phyloP scores from a whole-genome alignment of 2,797 vertebrate species.

The Ambastaia sidthimunki region DNA sequence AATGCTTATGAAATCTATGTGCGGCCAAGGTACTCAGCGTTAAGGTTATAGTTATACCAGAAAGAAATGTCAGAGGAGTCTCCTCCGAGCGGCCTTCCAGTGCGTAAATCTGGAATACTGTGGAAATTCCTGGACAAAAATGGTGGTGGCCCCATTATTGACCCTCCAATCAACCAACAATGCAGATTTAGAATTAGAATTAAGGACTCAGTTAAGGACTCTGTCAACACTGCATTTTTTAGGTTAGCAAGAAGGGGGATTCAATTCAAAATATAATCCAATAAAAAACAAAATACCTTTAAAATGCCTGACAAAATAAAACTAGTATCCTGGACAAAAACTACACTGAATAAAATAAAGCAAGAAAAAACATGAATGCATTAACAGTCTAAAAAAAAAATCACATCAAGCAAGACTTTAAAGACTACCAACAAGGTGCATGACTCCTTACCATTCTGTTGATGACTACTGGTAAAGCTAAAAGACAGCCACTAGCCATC shows the following conservation, averaged over 20 bases:
- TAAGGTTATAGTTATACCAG: constrained; percentile 61
- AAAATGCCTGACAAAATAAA: background rate
- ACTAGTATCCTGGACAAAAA: background rate
- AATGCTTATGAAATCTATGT: constrained; percentile 70
- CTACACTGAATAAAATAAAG: background rate
- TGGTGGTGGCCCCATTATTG: constrained; percentile 62
- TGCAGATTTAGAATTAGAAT: constrained; percentile 50
- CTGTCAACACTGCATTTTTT: constrained; percentile 16
- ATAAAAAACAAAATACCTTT: background rate
- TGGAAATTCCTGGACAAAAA: constrained; percentile 62
- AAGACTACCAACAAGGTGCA: background rate
- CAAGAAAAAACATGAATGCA: constrained; percentile 18
- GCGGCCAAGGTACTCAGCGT: constrained; percentile 52
- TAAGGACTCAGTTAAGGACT: constrained; percentile 44
- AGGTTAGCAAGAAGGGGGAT: constrained; percentile 43
- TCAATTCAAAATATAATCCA: constrained; percentile 3
- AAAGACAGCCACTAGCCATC: background rate
- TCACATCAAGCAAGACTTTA: background rate
- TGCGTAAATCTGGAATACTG: constrained; percentile 69
- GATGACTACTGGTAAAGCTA: background rate
- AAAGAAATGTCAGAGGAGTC: constrained; percentile 61
- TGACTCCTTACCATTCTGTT: background rate
- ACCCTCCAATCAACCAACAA: constrained; percentile 61
- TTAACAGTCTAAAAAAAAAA: constrained; percentile 1
- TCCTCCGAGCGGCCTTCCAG: constrained; percentile 65